Evolutionary conservation across 2,888 invertebrate species (phyloP), one percentile per base, ranked within the genome.

Genomic region (Zelleria hepariella): DNA sequence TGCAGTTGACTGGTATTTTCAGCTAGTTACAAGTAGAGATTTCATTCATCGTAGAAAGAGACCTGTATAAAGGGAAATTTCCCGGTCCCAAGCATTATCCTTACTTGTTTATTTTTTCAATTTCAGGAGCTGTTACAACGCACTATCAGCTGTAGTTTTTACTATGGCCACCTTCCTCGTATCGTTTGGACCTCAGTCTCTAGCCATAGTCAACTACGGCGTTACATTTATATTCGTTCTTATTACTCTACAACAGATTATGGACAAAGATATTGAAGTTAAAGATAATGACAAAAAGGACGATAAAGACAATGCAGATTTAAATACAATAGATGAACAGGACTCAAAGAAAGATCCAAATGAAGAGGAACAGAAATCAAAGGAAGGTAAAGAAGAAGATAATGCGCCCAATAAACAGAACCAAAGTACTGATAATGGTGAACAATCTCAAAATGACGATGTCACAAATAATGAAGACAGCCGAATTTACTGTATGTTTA

Each of bases 171-270:
- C 91, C 6, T 71, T 90, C 24, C 84, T 90, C 57, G 73, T 94
- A 62, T 80, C 91, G 5, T 88, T 92, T 63, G 91, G 92, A 2
- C 91, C 92, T 21, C 82, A 91, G 56, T 90, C 91, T 0, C 69
- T 93, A 5, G 90, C 90, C 65, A 81, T 92, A 18, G 82, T 94
- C 6, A 92, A 91, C 68, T 91, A 90, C 68, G 80, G 92, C 26
- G 80, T 93, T 52, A 82, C 91, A 18, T 74, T 83, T 5, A 85
- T 90, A 64, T 90, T 92, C 67, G 73, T 82, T 3, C 62, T 91
- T 3, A 86, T 93, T 25, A 89, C 91, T 4, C 23, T 90, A 6
- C 93, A 93, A 68, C 93, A 93, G 68, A 57, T 91, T 15, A 78
- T 84, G 69, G 64, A 51, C 8, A 10, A 25, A 27, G 75, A 78